phyloP scores from a whole-genome alignment of 2,888 invertebrate genomes.

The Pocota personata region DNA sequence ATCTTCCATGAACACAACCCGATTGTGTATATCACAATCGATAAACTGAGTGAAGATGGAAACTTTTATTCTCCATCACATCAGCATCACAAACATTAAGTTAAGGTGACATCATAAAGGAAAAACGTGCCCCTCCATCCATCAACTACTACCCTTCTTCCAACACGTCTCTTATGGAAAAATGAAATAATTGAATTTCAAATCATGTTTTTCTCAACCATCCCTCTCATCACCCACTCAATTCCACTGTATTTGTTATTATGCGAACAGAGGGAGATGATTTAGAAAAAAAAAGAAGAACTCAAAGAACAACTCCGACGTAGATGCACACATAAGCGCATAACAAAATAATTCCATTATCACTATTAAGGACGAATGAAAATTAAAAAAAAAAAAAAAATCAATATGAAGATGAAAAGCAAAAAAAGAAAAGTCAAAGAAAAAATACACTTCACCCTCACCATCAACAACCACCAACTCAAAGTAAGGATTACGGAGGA shows the following conservation, averaged over 20 bases:
- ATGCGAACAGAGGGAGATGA: not conserved
- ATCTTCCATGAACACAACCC: slow-evolving; percentile 5
- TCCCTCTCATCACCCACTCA: not conserved
- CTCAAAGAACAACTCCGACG: slow-evolving; percentile 25
- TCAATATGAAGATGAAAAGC: slow-evolving; percentile 34
- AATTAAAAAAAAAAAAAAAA: slow-evolving; percentile 50
- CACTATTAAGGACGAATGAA: slow-evolving; percentile 51
- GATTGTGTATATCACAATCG: slow-evolving; percentile 28
- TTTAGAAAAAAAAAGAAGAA: not conserved
- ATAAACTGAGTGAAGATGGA: not conserved
- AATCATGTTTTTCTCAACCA: slow-evolving; percentile 17
- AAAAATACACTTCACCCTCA: not conserved
- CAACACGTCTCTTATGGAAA: not conserved
- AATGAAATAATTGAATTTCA: slow-evolving; percentile 60
- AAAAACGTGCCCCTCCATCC: not conserved
- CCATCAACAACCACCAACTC: not conserved
- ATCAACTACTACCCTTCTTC: not conserved
- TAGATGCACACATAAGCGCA: not conserved
- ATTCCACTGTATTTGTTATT: slow-evolving; percentile 16
- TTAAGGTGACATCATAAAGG: slow-evolving; percentile 57
- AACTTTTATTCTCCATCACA: slow-evolving; percentile 18
- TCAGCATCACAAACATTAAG: slow-evolving; percentile 43
- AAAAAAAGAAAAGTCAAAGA: slow-evolving; percentile 1
- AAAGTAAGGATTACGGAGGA: not conserved
- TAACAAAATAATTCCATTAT: slow-evolving; percentile 53